These are phyloP conservation scores for Anagrus nilaparvatae DNA, from an alignment of 1,140 invertebrate species.

Conservation along the genomic window DNA sequence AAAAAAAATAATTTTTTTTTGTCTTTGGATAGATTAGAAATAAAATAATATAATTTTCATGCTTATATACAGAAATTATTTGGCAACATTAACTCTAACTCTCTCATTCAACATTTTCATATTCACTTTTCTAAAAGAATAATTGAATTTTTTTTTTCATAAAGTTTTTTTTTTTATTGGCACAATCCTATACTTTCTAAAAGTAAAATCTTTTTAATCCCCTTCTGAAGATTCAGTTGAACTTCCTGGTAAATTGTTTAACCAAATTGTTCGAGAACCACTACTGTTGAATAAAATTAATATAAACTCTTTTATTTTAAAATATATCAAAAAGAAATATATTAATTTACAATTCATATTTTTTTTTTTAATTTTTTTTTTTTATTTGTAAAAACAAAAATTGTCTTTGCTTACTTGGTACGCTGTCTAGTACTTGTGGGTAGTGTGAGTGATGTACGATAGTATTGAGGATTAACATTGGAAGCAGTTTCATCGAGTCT, in stretches of 20 bases:
- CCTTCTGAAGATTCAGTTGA: constrained; percentile 43
- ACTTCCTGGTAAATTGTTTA: constrained; percentile 52
- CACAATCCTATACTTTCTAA: constrained; percentile 12
- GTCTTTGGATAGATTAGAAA: too few relatives aligned
- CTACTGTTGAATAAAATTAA: constrained; percentile 31
- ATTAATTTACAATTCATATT: background rate
- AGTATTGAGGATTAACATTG: constrained; percentile 43
- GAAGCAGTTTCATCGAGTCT: constrained; percentile 43
- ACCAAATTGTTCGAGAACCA: constrained; percentile 53
- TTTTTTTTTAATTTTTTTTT: background rate
- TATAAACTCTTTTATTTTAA: too few relatives aligned
- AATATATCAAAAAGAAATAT: constrained; percentile 1
- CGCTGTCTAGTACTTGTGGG: constrained; percentile 54
- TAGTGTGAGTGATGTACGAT: constrained; percentile 56
- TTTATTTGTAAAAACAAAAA: constrained; percentile 8
- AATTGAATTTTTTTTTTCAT: constrained; percentile 18
- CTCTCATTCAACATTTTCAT: constrained; percentile 22
- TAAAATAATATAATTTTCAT: constrained; percentile 2
- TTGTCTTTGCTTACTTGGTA: constrained; percentile 40
- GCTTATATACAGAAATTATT: constrained; percentile 22
- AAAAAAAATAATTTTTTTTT: too few relatives aligned
- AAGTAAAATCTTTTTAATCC: constrained; percentile 29
- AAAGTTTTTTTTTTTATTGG: constrained; percentile 18
- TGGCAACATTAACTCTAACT: constrained; percentile 25
- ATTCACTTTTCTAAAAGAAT: constrained; percentile 24